These are phyloP conservation scores for Murina feae DNA, from an alignment of 2,113 vertebrate genomes.

Conservation along the genomic window DNA sequence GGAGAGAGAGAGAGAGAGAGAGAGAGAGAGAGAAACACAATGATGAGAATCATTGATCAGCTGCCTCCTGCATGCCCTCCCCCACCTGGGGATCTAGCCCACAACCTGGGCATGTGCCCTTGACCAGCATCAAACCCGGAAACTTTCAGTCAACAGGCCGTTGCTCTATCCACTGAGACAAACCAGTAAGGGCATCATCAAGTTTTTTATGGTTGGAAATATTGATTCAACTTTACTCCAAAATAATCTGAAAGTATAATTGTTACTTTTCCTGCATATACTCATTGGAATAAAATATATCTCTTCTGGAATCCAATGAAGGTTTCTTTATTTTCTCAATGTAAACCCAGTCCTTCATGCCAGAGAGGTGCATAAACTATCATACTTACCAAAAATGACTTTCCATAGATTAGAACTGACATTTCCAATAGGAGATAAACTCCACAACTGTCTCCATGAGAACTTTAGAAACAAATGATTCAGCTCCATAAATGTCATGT, in stretches of 20 bases:
- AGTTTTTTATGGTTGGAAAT: not conserved
- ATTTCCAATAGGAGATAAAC: not conserved
- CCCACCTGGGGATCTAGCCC: too few relatives aligned
- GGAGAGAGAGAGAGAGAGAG: too few relatives aligned
- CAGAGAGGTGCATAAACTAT: not conserved
- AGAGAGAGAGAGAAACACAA: too few relatives aligned
- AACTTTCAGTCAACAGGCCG: too few relatives aligned
- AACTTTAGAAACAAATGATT: not conserved
- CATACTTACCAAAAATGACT: not conserved
- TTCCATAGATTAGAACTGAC: not conserved
- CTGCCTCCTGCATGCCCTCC: too few relatives aligned
- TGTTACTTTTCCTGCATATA: not conserved
- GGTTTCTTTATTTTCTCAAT: not conserved
- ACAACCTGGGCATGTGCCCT: too few relatives aligned
- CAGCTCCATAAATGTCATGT: not conserved
- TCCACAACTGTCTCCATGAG: not conserved
- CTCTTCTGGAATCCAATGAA: not conserved
- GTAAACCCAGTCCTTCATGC: not conserved
- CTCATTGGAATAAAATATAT: not conserved
- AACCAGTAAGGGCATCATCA: not conserved
- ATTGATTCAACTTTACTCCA: not conserved
- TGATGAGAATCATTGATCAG: too few relatives aligned
- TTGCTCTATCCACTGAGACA: too few relatives aligned
- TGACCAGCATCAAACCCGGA: too few relatives aligned
- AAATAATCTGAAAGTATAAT: conserved; percentile 23